phyloP scores from a whole-genome alignment of 2,797 vertebrate genomes.

The Heterohyrax brucei region DNA sequence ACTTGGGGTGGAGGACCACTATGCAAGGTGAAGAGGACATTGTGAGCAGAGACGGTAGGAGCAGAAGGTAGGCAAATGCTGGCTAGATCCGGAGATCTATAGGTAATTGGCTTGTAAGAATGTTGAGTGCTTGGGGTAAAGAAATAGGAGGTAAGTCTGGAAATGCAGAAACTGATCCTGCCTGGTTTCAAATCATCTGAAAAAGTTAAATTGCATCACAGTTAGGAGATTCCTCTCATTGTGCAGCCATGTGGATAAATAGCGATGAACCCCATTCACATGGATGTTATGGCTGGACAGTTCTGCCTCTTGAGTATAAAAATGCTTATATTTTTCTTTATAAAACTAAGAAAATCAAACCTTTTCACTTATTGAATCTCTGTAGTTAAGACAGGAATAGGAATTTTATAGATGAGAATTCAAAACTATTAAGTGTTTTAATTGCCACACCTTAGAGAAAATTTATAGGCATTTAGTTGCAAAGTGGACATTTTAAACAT shows the following conservation, averaged over 20 bases:
- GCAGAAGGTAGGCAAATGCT: neutral
- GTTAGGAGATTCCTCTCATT: neutral
- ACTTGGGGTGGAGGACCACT: neutral
- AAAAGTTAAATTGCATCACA: neutral
- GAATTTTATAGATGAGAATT: neutral
- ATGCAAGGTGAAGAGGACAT: neutral
- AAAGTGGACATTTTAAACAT: constrained; percentile 28
- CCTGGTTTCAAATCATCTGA: constrained; percentile 45
- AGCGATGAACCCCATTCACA: neutral
- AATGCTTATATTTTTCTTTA: neutral
- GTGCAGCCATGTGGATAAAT: neutral
- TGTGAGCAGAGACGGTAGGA: neutral
- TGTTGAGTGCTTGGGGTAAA: neutral
- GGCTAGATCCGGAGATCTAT: neutral
- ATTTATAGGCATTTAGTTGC: constrained; percentile 30
- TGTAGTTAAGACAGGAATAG: neutral
- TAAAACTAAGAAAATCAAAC: constrained; percentile 13
- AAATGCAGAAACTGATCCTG: constrained; percentile 67
- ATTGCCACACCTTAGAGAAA: constrained; percentile 51
- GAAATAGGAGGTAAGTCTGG: neutral
- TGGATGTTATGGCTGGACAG: neutral
- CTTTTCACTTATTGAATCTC: constrained; percentile 9
- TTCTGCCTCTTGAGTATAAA: neutral
- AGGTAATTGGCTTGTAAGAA: neutral
- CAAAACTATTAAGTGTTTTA: neutral